Conservation (phyloP, 2,797 vertebrate species). For the Sebastes alutus region DNA sequence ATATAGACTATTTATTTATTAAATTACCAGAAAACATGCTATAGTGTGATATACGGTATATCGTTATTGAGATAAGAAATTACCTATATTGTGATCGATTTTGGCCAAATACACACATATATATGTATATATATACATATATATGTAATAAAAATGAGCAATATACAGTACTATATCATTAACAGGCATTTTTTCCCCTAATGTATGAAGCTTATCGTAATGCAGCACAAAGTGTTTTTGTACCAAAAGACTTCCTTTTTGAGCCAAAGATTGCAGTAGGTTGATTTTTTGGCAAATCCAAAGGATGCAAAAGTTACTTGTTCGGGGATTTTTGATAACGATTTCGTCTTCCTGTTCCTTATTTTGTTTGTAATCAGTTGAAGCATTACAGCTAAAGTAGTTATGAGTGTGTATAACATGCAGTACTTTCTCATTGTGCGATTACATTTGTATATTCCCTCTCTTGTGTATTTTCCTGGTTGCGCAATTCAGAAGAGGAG, state of each 20-base stretch:
- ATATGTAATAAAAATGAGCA: neutral
- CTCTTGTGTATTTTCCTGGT: constrained; percentile 1
- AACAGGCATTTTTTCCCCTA: neutral
- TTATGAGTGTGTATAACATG: neutral
- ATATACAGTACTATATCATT: neutral
- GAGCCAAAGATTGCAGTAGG: neutral
- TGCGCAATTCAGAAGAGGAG: constrained; percentile 48
- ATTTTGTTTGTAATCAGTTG: neutral
- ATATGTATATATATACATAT: neutral
- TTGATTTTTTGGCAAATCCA: neutral
- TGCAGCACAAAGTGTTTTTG: neutral
- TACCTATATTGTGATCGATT: accelerated
- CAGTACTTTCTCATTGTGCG: neutral
- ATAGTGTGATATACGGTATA: too few species aligned
- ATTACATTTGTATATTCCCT: neutral
- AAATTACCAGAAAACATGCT: too few species aligned
- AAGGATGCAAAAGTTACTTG: neutral
- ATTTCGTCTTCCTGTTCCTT: neutral
- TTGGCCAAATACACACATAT: neutral
- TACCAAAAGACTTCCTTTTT: neutral
- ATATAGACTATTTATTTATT: too few species aligned
- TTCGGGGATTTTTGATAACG: neutral
- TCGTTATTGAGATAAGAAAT: too few species aligned
- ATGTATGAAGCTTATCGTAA: neutral
- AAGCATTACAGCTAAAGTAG: neutral